A percentile compares a stretch with the other conserved stretches of the same genome.
Conservation (phyloP, 2,888 invertebrate genomes). For the Pogonocherus hispidulus region DNA sequence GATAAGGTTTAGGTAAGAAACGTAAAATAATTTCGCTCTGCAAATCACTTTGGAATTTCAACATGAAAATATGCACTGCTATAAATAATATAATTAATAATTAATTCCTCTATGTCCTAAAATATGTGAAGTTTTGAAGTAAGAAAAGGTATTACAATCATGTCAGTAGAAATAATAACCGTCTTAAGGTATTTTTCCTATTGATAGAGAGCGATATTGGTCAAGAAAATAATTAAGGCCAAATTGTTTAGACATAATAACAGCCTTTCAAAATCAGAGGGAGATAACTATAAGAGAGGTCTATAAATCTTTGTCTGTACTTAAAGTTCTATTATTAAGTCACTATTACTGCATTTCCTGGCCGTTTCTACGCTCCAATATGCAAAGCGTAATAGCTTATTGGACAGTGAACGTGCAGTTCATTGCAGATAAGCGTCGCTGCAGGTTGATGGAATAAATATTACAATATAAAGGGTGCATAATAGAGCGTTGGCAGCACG, state of each 20-base stretch:
- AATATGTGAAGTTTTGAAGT: too few relatives aligned
- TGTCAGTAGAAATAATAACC: too few relatives aligned
- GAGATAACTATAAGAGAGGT: conserved; percentile 14
- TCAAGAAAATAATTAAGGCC: conserved; percentile 24
- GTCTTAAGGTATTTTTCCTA: too few relatives aligned
- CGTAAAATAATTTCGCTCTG: too few relatives aligned
- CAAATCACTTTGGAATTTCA: too few relatives aligned
- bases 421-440: conserved; percentile 12
- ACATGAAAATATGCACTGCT: too few relatives aligned
- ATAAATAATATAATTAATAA: too few relatives aligned
- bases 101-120: too few relatives aligned
- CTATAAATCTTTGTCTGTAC: conserved; percentile 9
- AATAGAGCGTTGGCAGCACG: neutral
- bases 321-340: conserved; percentile 41
- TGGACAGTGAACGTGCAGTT: conserved; percentile 43
- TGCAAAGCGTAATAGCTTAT: conserved; percentile 41
- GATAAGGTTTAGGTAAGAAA: too few relatives aligned
- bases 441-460: conserved; percentile 11
- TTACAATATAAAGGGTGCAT: neutral
- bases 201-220: conserved; percentile 4
- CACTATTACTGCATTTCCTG: conserved; percentile 47
- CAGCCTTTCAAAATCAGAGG: conserved; percentile 15
- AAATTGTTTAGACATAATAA: conserved; percentile 16
- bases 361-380: conserved; percentile 42
- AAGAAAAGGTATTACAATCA: too few relatives aligned